Percentiles rank a stretch among this genome's conserved stretches.
Evolutionary conservation across 2,888 invertebrate genomes (phyloP).

Genomic region (Tuberolachnus salignus): DNA sequence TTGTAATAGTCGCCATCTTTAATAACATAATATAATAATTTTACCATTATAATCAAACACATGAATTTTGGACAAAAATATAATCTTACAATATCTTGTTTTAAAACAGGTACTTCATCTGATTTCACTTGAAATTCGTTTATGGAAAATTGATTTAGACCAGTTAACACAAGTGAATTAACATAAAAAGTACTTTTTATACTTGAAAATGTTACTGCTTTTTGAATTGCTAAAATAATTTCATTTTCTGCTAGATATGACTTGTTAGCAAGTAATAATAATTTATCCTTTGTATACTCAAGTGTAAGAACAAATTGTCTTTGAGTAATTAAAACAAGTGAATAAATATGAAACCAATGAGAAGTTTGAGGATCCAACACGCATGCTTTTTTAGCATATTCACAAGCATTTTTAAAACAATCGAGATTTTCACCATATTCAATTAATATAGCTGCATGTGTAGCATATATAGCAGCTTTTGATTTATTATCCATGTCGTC

Average conservation of each 20-base stretch:
- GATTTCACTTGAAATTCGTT: neutral
- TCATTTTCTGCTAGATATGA: constrained; percentile 3
- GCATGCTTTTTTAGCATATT: constrained; percentile 32
- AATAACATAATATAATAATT: too few relatives aligned
- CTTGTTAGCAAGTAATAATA: neutral
- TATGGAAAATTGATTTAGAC: neutral
- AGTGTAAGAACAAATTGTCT: constrained; percentile 9
- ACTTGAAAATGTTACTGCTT: constrained; percentile 17
- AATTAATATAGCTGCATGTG: constrained; percentile 23
- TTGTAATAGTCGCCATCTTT: too few relatives aligned
- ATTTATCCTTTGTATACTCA: neutral
- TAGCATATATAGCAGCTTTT: constrained; percentile 26
- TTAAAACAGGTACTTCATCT: constrained; percentile 1
- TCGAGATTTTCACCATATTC: constrained; percentile 27
- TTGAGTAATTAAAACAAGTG: constrained; percentile 10
- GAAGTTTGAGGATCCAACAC: constrained; percentile 20
- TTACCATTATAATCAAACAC: too few relatives aligned
- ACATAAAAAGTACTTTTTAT: constrained; percentile 13
- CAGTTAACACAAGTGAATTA: constrained; percentile 11
- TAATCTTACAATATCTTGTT: constrained; percentile 21
- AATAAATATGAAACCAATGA: constrained; percentile 40
- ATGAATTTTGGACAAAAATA: neutral
- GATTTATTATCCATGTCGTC: constrained; percentile 15
- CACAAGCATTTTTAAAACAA: constrained; percentile 18
- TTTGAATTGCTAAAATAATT: constrained; percentile 7